Evolutionary conservation across 2,797 vertebrate genomes (phyloP).

Genomic region (Furcifer pardalis): DNA sequence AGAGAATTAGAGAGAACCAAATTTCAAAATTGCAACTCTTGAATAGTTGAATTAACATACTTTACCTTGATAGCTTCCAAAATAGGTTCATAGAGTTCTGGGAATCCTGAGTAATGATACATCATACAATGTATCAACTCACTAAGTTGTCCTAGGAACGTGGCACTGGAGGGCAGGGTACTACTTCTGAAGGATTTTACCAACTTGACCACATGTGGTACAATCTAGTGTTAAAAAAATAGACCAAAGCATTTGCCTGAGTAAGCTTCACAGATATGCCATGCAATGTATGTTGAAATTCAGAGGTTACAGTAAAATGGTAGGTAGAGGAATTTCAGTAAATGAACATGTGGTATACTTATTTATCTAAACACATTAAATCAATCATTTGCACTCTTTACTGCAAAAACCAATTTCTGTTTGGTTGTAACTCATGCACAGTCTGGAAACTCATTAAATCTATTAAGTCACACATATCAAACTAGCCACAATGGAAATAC

Average conservation of each 20-base stretch:
- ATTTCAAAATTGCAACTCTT: background rate
- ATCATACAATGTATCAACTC: slow-evolving; percentile 98
- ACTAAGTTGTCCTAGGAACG: slow-evolving; percentile 89
- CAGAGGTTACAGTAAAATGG: background rate
- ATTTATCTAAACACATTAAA: background rate
- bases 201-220: slow-evolving; percentile 89
- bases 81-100: slow-evolving; percentile 96
- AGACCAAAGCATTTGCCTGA: background rate
- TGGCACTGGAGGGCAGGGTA: slow-evolving; percentile 87
- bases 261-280: background rate
- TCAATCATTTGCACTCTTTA: background rate
- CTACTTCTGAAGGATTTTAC: slow-evolving; percentile 88
- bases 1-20: background rate
- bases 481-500: background rate
- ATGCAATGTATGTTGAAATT: background rate
- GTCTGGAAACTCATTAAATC: background rate
- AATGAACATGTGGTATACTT: background rate
- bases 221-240: slow-evolving; percentile 78
- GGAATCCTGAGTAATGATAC: slow-evolving; percentile 98
- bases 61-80: slow-evolving; percentile 96
- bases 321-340: background rate
- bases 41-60: slow-evolving; percentile 70
- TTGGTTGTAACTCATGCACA: background rate
- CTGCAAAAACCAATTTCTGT: background rate
- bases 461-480: background rate